Conservation (phyloP, 2,888 invertebrate species). For the Andrena haemorrhoa region DNA sequence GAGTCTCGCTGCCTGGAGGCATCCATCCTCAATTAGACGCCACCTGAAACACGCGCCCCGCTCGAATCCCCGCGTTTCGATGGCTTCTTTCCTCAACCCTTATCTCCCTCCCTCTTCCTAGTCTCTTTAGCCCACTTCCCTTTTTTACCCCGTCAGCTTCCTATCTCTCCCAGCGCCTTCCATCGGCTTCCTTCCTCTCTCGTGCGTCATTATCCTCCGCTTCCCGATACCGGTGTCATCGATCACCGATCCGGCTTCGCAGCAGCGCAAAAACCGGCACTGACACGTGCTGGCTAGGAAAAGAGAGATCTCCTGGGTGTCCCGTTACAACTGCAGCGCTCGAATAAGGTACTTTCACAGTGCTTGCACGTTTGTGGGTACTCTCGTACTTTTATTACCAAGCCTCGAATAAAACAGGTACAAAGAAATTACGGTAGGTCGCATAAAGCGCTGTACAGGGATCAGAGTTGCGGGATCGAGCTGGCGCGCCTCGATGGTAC, state of each 20-base stretch:
- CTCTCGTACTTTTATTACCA: neutral
- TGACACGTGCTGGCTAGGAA: conserved; percentile 44
- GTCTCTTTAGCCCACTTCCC: neutral
- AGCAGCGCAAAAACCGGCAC: conserved; percentile 1
- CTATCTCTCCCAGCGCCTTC: neutral
- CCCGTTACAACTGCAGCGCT: neutral
- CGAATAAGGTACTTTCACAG: neutral
- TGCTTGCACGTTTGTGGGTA: neutral
- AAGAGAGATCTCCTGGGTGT: conserved; percentile 27
- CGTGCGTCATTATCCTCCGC: conserved; percentile 40
- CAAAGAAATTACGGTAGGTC: no score
- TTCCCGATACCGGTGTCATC: conserved; percentile 57
- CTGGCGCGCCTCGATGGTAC: neutral
- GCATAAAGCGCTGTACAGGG: no score
- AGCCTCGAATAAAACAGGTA: neutral
- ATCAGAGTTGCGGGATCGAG: neutral
- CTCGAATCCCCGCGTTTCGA: conserved; percentile 68
- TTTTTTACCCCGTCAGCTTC: conserved; percentile 32
- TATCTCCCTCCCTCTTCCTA: conserved; percentile 5
- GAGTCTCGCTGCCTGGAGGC: conserved; percentile 57
- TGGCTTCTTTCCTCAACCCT: conserved; percentile 42
- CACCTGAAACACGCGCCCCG: conserved; percentile 79
- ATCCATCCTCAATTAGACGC: conserved; percentile 77
- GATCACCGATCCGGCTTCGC: conserved; percentile 55
- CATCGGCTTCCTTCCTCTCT: conserved; percentile 37